Evolutionary conservation across 2,113 vertebrate species (phyloP).

Genomic region (Struthidea cinerea): DNA sequence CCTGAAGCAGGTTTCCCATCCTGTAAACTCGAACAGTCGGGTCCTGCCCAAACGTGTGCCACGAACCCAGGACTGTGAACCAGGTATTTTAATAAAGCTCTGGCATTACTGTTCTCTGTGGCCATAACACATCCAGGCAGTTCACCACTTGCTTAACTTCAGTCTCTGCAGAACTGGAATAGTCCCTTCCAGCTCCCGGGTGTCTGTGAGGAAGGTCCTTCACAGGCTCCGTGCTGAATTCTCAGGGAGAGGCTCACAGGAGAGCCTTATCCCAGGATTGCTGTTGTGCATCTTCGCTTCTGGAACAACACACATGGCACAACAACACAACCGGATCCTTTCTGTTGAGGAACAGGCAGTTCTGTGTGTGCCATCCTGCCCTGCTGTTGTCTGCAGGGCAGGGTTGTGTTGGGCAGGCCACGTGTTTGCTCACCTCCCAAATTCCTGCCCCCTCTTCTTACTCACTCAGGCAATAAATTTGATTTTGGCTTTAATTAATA

Average conservation of each 20-base stretch:
- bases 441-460: neutral
- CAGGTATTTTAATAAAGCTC: neutral
- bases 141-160: neutral
- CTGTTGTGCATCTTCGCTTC: neutral
- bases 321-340: accelerated
- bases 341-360: neutral
- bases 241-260: neutral
- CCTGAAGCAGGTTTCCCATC: neutral
- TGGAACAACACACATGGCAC: neutral
- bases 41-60: conserved; percentile 10
- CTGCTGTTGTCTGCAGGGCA: neutral
- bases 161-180: conserved; percentile 9
- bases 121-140: neutral
- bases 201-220: neutral
- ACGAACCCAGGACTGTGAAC: neutral
- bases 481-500: neutral
- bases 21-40: accelerated
- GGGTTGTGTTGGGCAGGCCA: neutral
- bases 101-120: neutral
- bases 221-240: neutral
- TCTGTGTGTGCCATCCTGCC: neutral
- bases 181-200: neutral
- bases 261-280: neutral
- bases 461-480: neutral
- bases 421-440: neutral